phyloP scores from a whole-genome alignment of 2,888 invertebrate genomes.

The Ennomos quercinarius region DNA sequence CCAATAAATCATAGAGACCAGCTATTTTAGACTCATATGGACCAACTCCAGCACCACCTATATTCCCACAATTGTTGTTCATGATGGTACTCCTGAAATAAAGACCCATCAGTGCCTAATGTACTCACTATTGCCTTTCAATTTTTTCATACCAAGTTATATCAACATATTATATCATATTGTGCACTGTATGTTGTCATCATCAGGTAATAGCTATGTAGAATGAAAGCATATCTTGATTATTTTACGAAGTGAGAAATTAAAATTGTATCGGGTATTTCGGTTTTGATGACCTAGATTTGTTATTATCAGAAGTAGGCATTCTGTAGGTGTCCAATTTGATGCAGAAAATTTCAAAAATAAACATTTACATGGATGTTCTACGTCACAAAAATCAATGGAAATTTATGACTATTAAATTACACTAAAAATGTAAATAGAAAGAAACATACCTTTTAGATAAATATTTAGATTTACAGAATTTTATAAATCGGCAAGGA shows the following conservation, averaged over 20 bases:
- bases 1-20: conserved; percentile 98
- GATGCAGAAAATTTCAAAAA: no score
- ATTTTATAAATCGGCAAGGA: conserved; percentile 30
- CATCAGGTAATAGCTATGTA: no score
- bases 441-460: conserved; percentile 25
- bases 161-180: no score
- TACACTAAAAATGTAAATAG: not conserved
- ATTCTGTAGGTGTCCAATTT: conserved; percentile 2
- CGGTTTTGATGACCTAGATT: conserved; percentile 32
- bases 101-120: no score
- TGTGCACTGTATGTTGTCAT: no score
- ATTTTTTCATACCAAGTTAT: not conserved
- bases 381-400: not conserved
- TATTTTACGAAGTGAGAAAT: not conserved
- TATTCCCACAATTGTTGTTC: conserved; percentile 76
- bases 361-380: not conserved
- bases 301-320: conserved; percentile 8
- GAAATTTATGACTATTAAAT: not conserved
- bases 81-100: conserved; percentile 44
- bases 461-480: conserved; percentile 17
- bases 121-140: no score
- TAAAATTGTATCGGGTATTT: conserved; percentile 9
- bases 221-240: not conserved
- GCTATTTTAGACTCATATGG: conserved; percentile 95
- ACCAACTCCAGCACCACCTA: conserved; percentile 70